Evolutionary conservation across 1,140 invertebrate species (phyloP), one percentile per base, ranked within the genome.

Genomic region (Conopomorpha cramerella): DNA sequence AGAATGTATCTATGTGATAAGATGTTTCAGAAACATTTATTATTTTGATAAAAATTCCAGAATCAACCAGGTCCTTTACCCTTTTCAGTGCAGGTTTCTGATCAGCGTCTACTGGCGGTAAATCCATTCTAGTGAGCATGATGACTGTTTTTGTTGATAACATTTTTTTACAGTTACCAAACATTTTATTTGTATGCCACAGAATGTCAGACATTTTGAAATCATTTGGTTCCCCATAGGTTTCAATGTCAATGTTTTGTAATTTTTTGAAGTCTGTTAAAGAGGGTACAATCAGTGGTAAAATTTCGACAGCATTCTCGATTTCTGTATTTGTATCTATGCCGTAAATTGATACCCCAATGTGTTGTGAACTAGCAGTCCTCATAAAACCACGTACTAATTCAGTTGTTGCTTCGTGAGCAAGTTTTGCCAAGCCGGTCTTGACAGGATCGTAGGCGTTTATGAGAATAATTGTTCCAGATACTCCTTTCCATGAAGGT

Each of bases 101-200:
- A 41, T 76, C 67, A 7, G 46, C 18, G 30, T 41, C 30, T 19
- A 51, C 14, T 13, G 71, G 68, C 10, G 63, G 41, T 30, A 41
- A 37, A 28, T 58, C 51, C 19, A 76, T 44, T 32, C 51, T 43
- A 3, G 57, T 58, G 10, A 73, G 36, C 25, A 76, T 49, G 30
- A 70, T 36, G 28, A 76, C 39, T 36, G 49, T 65, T 10, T 53
- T 43, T 2, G 49, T 54, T 16, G 57, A 59, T 3, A 76, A 43
- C 31, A 55, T 53, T 33, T 58, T 67, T 40, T 70, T 70, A 37
- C 55, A 73, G 38, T 61, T 64, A n/a, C 49, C 41, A 53, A 73
- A 76, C 39, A 59, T 53, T 58, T 67, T 70, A 31, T 54, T 59
- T 26, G 64, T 73, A 35, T 71, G 58, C 55, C 55, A 57, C 8